Conservation (phyloP, 2,797 vertebrate genomes). For the Hylomyscus alleni region DNA sequence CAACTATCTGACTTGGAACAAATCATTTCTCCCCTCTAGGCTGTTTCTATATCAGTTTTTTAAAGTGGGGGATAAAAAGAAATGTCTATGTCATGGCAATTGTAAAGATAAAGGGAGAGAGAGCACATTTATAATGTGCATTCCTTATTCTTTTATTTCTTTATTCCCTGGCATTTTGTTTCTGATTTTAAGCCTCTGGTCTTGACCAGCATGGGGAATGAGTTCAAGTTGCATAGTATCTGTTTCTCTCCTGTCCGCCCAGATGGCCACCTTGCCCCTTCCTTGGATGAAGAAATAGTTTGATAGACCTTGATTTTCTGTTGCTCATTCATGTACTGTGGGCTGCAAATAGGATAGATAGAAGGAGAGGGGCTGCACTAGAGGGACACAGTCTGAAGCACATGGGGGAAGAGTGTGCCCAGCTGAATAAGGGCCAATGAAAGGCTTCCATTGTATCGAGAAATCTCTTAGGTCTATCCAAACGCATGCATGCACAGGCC, state of each 20-base stretch:
- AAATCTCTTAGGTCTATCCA: neutral
- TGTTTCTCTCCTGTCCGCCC: neutral
- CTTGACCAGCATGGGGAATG: neutral
- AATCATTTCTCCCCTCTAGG: neutral
- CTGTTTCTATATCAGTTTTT: neutral
- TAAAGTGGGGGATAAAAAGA: neutral
- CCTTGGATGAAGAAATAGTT: neutral
- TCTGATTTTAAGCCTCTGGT: neutral
- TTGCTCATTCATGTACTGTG: neutral
- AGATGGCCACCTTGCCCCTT: neutral
- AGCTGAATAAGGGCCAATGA: neutral
- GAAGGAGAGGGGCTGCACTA: accelerated
- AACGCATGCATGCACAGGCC: accelerated
- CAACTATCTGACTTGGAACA: neutral
- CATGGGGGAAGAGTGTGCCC: neutral
- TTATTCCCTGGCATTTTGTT: neutral
- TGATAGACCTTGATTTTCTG: neutral
- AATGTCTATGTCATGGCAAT: accelerated
- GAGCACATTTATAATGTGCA: accelerated
- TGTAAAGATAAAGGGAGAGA: neutral
- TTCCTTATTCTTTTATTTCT: neutral
- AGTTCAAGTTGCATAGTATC: neutral
- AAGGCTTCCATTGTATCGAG: neutral
- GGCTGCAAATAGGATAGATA: neutral
- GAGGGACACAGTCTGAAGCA: neutral